Evolutionary conservation across 1,140 invertebrate genomes (phyloP).

Genomic region (Calosoma granatense): DNA sequence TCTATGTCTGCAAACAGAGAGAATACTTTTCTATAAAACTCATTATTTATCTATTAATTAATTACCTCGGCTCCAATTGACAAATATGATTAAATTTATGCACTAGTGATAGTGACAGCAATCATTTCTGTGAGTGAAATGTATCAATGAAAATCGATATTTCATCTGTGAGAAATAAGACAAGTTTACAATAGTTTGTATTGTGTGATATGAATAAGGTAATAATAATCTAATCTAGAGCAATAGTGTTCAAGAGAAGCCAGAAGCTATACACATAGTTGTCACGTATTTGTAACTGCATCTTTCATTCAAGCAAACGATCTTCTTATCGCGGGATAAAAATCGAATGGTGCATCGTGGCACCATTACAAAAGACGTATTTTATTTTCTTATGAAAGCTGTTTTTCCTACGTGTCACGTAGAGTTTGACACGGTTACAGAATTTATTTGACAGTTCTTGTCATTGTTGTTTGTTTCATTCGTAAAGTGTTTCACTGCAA

Average conservation of each 20-base stretch:
- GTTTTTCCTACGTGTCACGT: background rate
- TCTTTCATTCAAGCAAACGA: background rate
- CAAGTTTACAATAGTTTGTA: too few species aligned
- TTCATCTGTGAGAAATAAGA: too few species aligned
- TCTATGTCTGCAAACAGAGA: too few species aligned
- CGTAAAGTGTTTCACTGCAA: background rate
- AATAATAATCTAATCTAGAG: too few species aligned
- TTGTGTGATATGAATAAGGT: too few species aligned
- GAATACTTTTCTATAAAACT: too few species aligned
- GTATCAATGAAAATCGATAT: too few species aligned
- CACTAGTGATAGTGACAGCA: too few species aligned
- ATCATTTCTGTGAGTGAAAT: too few species aligned
- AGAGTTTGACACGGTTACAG: background rate
- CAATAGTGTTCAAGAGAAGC: background rate
- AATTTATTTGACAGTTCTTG: conserved; percentile 9
- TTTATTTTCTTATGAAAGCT: background rate
- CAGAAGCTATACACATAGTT: background rate
- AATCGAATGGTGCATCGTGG: background rate
- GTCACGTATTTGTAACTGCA: background rate
- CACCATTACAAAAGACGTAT: background rate
- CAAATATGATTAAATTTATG: too few species aligned
- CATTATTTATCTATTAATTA: too few species aligned
- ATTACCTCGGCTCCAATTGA: too few species aligned
- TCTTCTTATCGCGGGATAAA: background rate
- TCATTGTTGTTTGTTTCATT: conserved; percentile 5